Evolutionary conservation across 2,888 invertebrate species (phyloP), one percentile per base, ranked within the genome.

Genomic region (Erebia aethiops): DNA sequence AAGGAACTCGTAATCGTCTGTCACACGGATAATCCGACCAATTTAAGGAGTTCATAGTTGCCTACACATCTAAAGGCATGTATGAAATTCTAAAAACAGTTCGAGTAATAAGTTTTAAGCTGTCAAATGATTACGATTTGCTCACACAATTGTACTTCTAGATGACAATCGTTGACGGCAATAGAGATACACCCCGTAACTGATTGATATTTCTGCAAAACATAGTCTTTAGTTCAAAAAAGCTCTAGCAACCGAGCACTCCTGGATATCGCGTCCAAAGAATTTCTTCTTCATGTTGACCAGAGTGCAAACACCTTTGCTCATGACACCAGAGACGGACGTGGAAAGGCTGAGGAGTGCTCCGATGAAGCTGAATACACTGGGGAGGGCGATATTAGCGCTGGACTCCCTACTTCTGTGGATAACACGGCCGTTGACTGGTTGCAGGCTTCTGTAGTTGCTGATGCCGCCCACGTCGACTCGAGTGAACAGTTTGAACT

Each of bases 361-460:
- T 1, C 83, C 75, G 3, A 90, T 60, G 61, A 87, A 56, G 11
- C 77, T 77, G 7, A 82, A 64, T 11, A 78, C 60, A 4, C 83
- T 80, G 0, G 91, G 88, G 0, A 80, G 52, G 0, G 83, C 16
- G 52, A 85, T 72, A 10, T 83, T 69, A 3, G 88, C 82, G 71
- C 86, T 83, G 0, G 91, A 88, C 0, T 87, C 83, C 1, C 80
- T 70, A 9, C 91, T 89, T 0, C 90, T 86, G 84, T 90, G 92
- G 1, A 93, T 84, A 13, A 88, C 77, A 7, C 93, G 85, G 76
- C 88, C 85, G 35, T 89, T 66, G 8, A 81, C 76, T 0, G 87
- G 77, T 65, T 94, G 94, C 1, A 89, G 81, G 13, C 90, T 88
- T 14, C 94, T 84, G 82, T 91, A 93, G 85, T 94, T 94, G 81